A percentile compares a stretch with the other conserved stretches of the same genome.
Evolutionary conservation across 2,888 invertebrate genomes (phyloP).

Genomic region (Galerucella calmariensis): DNA sequence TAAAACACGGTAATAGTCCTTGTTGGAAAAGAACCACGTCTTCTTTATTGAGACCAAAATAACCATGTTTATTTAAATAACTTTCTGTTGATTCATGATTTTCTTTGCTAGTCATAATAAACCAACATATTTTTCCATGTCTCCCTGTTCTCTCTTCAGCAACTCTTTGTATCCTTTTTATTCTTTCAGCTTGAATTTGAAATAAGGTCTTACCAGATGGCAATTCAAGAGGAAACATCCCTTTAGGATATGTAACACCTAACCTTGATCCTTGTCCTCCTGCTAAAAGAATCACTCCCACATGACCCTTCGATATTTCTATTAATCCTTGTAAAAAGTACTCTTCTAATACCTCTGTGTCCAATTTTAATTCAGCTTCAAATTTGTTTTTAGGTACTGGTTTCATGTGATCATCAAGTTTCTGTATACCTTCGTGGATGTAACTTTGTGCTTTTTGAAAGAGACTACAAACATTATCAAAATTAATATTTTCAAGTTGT

Average conservation of each 20-base stretch:
- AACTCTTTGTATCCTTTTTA: constrained; percentile 80
- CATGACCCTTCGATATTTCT: constrained; percentile 71
- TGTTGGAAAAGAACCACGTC: constrained; percentile 92
- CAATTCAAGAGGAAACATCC: constrained; percentile 92
- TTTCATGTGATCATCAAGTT: constrained; percentile 80
- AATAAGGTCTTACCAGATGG: constrained; percentile 91
- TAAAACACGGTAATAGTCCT: constrained; percentile 91
- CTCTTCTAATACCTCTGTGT: constrained; percentile 67
- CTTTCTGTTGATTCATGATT: constrained; percentile 86
- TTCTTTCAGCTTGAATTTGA: constrained; percentile 95
- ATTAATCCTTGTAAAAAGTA: constrained; percentile 78
- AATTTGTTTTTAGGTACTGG: constrained; percentile 85
- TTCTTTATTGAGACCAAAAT: constrained; percentile 85
- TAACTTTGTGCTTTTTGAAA: constrained; percentile 58
- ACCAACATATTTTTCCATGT: constrained; percentile 76
- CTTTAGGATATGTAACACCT: constrained; percentile 95
- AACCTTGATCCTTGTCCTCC: constrained; percentile 98
- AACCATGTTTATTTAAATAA: constrained; percentile 82
- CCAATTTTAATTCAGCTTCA: constrained; percentile 76
- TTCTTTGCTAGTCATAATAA: constrained; percentile 97
- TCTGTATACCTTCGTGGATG: constrained; percentile 72
- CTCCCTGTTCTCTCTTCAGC: constrained; percentile 75
- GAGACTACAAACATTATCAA: constrained; percentile 53
- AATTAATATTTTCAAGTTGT: constrained; percentile 54
- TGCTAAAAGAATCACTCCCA: constrained; percentile 91